Percentiles rank a stretch among this genome's conserved stretches.
Conservation (phyloP, 2,888 invertebrate genomes). For the Drosophila koepferae region DNA sequence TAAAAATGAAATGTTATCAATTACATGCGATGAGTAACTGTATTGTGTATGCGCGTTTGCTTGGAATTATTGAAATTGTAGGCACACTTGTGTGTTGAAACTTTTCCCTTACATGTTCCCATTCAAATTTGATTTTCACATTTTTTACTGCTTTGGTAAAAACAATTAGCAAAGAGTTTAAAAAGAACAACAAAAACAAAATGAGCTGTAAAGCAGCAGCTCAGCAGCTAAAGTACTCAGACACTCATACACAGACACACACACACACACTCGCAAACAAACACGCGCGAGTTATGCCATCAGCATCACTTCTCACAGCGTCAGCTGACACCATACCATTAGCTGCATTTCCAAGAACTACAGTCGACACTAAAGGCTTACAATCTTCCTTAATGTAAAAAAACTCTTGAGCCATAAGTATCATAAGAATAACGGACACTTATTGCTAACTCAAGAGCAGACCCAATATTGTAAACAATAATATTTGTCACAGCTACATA, state of each 20-base stretch:
- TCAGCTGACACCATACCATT: too few relatives aligned
- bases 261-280: background rate
- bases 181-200: constrained; percentile 1
- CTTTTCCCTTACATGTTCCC: background rate
- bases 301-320: too few relatives aligned
- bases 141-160: constrained; percentile 3
- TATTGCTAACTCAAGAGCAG: too few relatives aligned
- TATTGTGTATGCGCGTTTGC: background rate
- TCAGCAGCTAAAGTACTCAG: constrained; percentile 7
- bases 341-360: too few relatives aligned
- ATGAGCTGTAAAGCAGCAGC: background rate
- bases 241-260: background rate
- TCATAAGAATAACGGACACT: too few relatives aligned
- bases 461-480: too few relatives aligned
- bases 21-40: constrained; percentile 30
- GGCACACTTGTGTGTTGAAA: background rate
- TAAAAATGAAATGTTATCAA: constrained; percentile 38
- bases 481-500: too few relatives aligned
- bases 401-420: too few relatives aligned
- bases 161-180: constrained; percentile 27
- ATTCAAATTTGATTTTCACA: constrained; percentile 6
- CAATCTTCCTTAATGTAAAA: too few relatives aligned
- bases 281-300: too few relatives aligned
- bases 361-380: too few relatives aligned
- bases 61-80: background rate